A percentile compares a stretch with the other conserved stretches of the same genome.
Evolutionary conservation across 2,113 vertebrate species (phyloP).

Genomic region (Tautogolabrus adspersus): DNA sequence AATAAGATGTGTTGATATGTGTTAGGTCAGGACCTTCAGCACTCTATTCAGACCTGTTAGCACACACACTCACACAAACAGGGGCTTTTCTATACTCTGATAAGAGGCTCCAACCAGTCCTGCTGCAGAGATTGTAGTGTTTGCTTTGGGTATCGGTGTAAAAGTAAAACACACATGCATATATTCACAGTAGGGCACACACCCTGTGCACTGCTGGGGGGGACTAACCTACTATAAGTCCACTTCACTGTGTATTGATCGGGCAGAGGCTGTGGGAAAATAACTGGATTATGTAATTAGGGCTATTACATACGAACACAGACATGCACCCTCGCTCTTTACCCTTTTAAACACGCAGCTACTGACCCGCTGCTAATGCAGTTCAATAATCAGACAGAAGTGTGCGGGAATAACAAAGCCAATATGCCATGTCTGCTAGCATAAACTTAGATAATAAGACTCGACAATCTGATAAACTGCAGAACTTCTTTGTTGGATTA

Average conservation of each 20-base stretch:
- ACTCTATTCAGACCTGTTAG: conserved; percentile 11
- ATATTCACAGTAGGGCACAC: conserved; percentile 13
- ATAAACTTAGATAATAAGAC: conserved; percentile 4
- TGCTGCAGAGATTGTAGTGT: conserved; percentile 41
- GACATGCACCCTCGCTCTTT: background rate
- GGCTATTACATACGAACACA: conserved; percentile 16
- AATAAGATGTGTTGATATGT: conserved; percentile 13
- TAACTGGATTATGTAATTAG: conserved; percentile 52
- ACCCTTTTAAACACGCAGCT: background rate
- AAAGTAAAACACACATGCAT: conserved; percentile 9
- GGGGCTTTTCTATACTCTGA: conserved; percentile 31
- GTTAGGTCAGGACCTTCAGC: conserved; percentile 13
- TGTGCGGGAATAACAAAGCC: background rate
- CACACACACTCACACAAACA: background rate
- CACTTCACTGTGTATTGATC: conserved; percentile 25
- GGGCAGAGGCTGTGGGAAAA: conserved; percentile 42
- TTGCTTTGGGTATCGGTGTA: conserved; percentile 43
- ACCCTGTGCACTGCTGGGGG: background rate
- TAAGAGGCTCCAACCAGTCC: conserved; percentile 34
- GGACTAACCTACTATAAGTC: conserved; percentile 8
- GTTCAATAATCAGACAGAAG: background rate
- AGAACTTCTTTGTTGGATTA: conserved; percentile 26
- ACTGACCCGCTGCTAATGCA: background rate
- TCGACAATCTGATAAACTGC: conserved; percentile 2
- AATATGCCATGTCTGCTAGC: conserved; percentile 22